Evolutionary conservation across 2,797 vertebrate genomes (phyloP).

Genomic region (Pachyuromys duprasi): DNA sequence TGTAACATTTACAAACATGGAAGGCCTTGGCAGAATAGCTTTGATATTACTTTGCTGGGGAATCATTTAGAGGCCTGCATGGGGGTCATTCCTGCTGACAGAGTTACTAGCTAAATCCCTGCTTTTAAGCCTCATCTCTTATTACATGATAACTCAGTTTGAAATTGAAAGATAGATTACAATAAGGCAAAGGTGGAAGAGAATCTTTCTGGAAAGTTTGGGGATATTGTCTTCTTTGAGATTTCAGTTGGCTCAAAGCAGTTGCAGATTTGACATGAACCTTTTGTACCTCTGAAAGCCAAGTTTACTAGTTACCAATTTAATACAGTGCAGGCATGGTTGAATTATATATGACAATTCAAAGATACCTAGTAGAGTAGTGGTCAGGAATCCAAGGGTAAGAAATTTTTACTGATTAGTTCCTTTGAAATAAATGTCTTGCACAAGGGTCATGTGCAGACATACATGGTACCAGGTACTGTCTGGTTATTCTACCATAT

Average conservation of each 20-base stretch:
- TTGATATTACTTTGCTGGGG: neutral
- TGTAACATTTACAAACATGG: neutral
- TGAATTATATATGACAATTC: neutral
- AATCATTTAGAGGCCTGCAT: neutral
- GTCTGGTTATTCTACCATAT: neutral
- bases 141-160: neutral
- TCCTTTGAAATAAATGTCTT: neutral
- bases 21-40: neutral
- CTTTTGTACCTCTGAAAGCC: neutral
- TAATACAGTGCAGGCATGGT: neutral
- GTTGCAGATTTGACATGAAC: neutral
- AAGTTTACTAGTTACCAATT: neutral
- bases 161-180: neutral
- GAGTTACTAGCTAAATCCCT: neutral
- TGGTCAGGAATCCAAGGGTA: neutral
- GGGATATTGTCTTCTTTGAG: neutral
- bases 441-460: neutral
- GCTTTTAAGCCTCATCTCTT: neutral
- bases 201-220: neutral
- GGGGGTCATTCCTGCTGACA: neutral
- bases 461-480: neutral
- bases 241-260: neutral
- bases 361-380: neutral
- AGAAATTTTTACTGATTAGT: neutral
- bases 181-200: neutral